Evolutionary conservation across 2,113 vertebrate genomes (phyloP).

Genomic region (Nannobrachium achirus): DNA sequence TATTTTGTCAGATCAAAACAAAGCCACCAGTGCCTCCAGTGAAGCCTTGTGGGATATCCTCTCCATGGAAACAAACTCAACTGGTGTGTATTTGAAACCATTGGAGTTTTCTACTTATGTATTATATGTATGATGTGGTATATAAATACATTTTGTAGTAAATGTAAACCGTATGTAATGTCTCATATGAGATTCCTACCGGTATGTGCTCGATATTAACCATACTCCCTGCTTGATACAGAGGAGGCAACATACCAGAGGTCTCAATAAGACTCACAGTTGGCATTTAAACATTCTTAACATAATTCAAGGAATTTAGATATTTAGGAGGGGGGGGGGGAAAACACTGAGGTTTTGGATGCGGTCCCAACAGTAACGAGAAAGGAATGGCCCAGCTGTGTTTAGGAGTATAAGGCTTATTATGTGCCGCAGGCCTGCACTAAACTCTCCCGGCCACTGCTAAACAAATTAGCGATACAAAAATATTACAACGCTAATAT

Average conservation of each 20-base stretch:
- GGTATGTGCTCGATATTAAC: not conserved
- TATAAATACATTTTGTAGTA: too few relatives aligned
- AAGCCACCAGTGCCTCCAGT: conserved; percentile 72
- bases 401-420: conserved; percentile 28
- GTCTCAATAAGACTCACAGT: not conserved
- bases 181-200: not conserved
- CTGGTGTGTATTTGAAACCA: conserved; percentile 57
- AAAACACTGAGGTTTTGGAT: conserved; percentile 47
- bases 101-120: too few relatives aligned
- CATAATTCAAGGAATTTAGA: conserved; percentile 38
- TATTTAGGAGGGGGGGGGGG: conserved; percentile 12
- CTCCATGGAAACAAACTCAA: conserved; percentile 66
- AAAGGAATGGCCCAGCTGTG: conserved; percentile 30
- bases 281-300: conserved; percentile 35
- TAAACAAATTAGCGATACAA: not conserved
- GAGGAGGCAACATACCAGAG: not conserved
- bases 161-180: too few relatives aligned
- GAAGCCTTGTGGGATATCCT: conserved; percentile 60
- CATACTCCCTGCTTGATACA: not conserved
- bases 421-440: conserved; percentile 6
- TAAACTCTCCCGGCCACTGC: conserved; percentile 17
- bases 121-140: too few relatives aligned
- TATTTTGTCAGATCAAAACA: conserved; percentile 58
- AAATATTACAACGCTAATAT: not conserved
- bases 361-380: conserved; percentile 41